Percentiles rank a stretch among this genome's conserved stretches.
phyloP scores from a whole-genome alignment of 2,113 vertebrate genomes.

The Dermatemys mawii region DNA sequence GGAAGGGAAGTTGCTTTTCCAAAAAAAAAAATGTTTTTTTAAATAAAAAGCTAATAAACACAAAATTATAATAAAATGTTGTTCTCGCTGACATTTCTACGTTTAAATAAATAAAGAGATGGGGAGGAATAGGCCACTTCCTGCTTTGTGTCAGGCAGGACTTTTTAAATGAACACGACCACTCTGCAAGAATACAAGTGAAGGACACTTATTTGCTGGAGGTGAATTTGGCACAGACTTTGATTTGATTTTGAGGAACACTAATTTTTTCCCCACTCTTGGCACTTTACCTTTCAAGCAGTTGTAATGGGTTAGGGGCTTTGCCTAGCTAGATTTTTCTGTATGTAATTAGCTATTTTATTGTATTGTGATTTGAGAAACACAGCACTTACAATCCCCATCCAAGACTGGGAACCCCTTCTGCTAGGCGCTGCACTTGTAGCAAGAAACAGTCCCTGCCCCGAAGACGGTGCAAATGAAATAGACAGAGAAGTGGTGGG shows the following conservation, averaged over 20 bases:
- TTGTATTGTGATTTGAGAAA: neutral
- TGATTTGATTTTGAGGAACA: neutral
- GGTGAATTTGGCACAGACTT: neutral
- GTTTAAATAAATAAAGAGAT: neutral
- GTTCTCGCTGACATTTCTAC: neutral
- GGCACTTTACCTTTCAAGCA: neutral
- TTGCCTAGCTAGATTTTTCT: neutral
- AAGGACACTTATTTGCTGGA: rapidly evolving
- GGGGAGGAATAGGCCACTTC: neutral
- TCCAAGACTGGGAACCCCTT: neutral
- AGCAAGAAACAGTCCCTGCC: neutral
- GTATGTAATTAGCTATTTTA: neutral
- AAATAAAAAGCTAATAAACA: neutral
- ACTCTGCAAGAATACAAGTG: neutral
- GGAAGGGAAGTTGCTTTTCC: neutral
- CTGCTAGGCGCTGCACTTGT: neutral
- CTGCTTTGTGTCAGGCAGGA: neutral
- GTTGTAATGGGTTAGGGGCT: neutral
- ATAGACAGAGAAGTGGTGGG: neutral
- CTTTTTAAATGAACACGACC: neutral
- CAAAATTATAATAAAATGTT: neutral
- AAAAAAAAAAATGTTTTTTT: neutral
- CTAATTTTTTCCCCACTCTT: too few relatives aligned
- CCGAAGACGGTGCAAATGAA: neutral
- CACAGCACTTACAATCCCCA: neutral